A percentile compares a stretch with the other conserved stretches of the same genome.
phyloP scores from a whole-genome alignment of 1,140 invertebrate species.

The Drosophila ohnishii region DNA sequence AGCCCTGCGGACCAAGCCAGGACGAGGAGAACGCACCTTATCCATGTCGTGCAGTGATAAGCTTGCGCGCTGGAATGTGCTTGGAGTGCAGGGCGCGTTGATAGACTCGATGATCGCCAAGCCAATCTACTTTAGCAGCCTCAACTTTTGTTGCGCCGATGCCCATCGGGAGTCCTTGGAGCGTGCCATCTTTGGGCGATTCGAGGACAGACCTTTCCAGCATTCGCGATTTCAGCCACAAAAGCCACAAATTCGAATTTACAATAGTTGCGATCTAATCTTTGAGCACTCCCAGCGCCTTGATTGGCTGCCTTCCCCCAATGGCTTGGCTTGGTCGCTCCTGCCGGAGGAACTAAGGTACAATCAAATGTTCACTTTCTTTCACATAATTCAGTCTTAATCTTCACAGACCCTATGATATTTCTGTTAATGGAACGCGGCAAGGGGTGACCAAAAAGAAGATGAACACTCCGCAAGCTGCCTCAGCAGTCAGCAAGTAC shows the following conservation, averaged over 20 bases:
- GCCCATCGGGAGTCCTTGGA: conserved; percentile 86
- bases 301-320: conserved; percentile 84
- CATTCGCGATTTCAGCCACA: conserved; percentile 69
- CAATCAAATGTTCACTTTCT: conserved; percentile 84
- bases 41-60: conserved; percentile 98
- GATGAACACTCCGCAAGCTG: conserved; percentile 83
- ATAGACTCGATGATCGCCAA: conserved; percentile 87
- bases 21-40: conserved; percentile 93
- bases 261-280: conserved; percentile 55
- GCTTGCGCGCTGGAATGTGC: conserved; percentile 92
- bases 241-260: conserved; percentile 79
- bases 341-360: conserved; percentile 82
- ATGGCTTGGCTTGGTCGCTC: conserved; percentile 86
- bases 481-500: conserved; percentile 87
- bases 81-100: conserved; percentile 92
- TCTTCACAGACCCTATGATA: conserved; percentile 86
- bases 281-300: conserved; percentile 84
- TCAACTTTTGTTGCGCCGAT: conserved; percentile 88
- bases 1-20: conserved; percentile 94
- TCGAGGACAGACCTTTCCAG: conserved; percentile 67
- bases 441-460: conserved; percentile 92
- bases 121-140: conserved; percentile 88
- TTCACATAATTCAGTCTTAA: neutral
- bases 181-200: conserved; percentile 86
- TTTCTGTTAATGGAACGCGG: conserved; percentile 90